phyloP scores from a whole-genome alignment of 2,888 invertebrate genomes.

The Ophion ventricosus region DNA sequence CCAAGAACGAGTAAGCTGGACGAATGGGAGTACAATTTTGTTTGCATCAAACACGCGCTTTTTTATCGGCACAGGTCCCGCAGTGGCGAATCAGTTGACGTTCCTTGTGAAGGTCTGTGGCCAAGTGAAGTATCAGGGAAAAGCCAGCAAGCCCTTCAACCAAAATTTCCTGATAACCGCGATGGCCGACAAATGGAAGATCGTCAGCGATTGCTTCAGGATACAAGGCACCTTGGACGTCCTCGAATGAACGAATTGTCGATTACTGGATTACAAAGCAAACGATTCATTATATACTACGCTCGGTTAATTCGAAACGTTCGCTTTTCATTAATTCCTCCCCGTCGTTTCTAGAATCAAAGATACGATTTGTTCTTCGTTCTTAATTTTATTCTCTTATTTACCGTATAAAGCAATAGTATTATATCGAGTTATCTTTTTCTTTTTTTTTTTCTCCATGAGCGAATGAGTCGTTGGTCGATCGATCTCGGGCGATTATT shows the following conservation, averaged over 20 bases:
- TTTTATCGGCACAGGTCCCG: slow-evolving; percentile 85
- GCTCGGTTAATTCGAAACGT: background rate
- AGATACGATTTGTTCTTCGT: slow-evolving; percentile 63
- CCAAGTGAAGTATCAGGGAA: slow-evolving; percentile 89
- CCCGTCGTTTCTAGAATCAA: slow-evolving; percentile 47
- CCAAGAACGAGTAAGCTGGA: background rate
- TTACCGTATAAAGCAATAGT: slow-evolving; percentile 82
- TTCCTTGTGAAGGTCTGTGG: slow-evolving; percentile 94
- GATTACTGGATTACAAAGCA: background rate
- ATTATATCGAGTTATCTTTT: slow-evolving; percentile 78
- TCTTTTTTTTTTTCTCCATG: slow-evolving; percentile 76
- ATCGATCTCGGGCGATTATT: slow-evolving; percentile 71
- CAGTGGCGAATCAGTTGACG: slow-evolving; percentile 91
- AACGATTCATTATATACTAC: background rate
- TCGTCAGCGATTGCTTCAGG: slow-evolving; percentile 94
- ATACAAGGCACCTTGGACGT: slow-evolving; percentile 86
- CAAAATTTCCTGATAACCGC: slow-evolving; percentile 95
- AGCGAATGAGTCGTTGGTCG: slow-evolving; percentile 81
- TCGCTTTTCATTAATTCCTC: slow-evolving; percentile 12
- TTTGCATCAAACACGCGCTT: background rate
- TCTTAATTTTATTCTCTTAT: slow-evolving; percentile 79
- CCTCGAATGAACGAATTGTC: slow-evolving; percentile 41
- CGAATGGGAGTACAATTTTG: background rate
- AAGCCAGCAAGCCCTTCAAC: slow-evolving; percentile 88
- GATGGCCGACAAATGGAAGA: slow-evolving; percentile 96